Evolutionary conservation across 2,113 vertebrate species (phyloP).

Genomic region (Nesogale talazaci): DNA sequence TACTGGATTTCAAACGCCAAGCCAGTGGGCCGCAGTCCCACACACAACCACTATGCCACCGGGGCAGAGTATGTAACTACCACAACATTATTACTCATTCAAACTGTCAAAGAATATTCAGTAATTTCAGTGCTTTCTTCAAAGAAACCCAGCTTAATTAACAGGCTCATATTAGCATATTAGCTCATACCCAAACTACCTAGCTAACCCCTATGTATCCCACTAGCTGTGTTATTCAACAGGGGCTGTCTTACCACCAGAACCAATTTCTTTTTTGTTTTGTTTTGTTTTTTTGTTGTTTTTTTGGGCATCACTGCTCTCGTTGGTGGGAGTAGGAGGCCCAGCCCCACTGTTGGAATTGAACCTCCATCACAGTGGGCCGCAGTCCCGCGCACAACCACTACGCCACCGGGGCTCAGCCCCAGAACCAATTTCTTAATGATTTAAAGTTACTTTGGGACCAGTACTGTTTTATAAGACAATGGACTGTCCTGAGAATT

Average conservation of each 20-base stretch:
- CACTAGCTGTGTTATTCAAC: background rate
- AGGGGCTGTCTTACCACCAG: background rate
- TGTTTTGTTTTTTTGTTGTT: too few species aligned
- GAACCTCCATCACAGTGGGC: too few species aligned
- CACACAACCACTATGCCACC: too few species aligned
- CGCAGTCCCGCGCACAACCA: too few species aligned
- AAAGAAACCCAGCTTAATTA: slow-evolving; percentile 13
- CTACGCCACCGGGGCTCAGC: too few species aligned
- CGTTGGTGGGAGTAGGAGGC: too few species aligned
- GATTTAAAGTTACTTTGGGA: background rate
- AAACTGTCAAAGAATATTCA: slow-evolving; percentile 37
- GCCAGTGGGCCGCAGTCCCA: too few species aligned
- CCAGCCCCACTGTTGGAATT: too few species aligned
- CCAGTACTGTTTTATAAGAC: slow-evolving; percentile 22
- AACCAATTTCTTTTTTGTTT: background rate
- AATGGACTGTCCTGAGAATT: background rate
- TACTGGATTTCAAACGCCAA: too few species aligned
- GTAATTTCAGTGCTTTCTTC: background rate
- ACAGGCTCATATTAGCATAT: too few species aligned
- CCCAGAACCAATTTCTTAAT: background rate
- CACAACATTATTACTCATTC: background rate
- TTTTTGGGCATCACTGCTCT: too few species aligned
- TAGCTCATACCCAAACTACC: background rate
- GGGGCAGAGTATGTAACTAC: too few species aligned
- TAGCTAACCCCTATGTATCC: background rate